Percentiles rank a stretch among this genome's conserved stretches.
Evolutionary conservation across 2,888 invertebrate species (phyloP).

Genomic region (Limnephilus marmoratus): DNA sequence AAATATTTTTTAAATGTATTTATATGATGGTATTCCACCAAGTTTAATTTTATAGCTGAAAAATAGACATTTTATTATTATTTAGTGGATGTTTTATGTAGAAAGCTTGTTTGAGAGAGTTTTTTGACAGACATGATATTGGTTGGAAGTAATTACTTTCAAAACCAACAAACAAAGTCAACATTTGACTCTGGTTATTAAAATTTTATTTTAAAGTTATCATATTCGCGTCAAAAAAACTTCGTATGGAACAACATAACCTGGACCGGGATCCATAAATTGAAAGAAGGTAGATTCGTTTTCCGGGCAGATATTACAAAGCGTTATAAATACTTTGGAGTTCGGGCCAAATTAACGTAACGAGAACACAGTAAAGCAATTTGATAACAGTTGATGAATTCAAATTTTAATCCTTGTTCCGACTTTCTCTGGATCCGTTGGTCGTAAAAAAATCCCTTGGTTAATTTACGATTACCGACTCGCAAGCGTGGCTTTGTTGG

Average conservation of each 20-base stretch:
- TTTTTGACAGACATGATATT: background rate
- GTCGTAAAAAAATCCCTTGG: conserved; percentile 33
- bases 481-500: conserved; percentile 31
- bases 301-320: background rate
- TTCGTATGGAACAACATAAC: background rate
- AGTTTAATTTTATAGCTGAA: too few species aligned
- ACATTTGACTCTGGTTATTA: background rate
- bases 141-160: background rate
- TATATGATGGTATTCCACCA: too few species aligned
- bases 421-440: conserved; percentile 10
- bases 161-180: background rate
- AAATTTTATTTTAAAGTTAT: background rate
- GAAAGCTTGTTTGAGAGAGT: background rate
- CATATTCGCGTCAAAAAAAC: background rate
- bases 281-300: background rate
- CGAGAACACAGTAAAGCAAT: conserved; percentile 25
- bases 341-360: background rate
- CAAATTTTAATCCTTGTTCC: conserved; percentile 33
- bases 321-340: background rate
- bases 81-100: background rate
- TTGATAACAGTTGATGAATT: conserved; percentile 45
- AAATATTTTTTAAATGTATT: too few species aligned
- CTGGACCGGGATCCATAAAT: background rate
- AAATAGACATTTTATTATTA: background rate
- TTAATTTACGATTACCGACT: conserved; percentile 43